Conservation (phyloP, 2,113 vertebrate species). For the Procapra przewalskii region DNA sequence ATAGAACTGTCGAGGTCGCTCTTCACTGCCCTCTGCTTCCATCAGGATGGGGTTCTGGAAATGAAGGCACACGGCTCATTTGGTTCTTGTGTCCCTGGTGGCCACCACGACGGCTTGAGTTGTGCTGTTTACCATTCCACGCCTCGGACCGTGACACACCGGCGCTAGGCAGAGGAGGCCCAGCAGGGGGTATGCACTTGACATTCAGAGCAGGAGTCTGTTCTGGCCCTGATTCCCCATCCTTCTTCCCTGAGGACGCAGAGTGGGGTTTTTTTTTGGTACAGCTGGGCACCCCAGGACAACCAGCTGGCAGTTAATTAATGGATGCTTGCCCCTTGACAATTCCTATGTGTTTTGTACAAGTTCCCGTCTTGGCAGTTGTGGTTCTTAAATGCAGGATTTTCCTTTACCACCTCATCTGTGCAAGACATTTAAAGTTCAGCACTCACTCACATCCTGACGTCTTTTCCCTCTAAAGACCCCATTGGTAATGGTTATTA, state of each 20-base stretch:
- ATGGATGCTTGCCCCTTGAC: neutral
- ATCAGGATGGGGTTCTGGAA: neutral
- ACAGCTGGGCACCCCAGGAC: neutral
- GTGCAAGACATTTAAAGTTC: neutral
- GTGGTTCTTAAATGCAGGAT: neutral
- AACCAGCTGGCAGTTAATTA: neutral
- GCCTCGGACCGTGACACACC: rapidly evolving
- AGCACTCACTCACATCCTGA: no score
- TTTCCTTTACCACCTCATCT: neutral
- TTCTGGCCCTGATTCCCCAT: neutral
- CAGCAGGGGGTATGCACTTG: rapidly evolving
- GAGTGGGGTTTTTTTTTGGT: neutral
- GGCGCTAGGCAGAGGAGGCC: rapidly evolving
- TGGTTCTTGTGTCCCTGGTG: no score
- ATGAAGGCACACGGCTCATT: rapidly evolving
- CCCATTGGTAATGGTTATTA: neutral
- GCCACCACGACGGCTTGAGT: rapidly evolving
- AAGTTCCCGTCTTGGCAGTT: neutral
- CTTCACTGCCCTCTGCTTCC: neutral
- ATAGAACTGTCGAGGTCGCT: rapidly evolving
- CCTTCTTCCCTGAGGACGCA: neutral
- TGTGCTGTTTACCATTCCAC: rapidly evolving
- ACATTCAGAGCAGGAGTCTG: rapidly evolving
- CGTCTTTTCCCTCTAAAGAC: neutral
- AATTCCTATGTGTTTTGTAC: rapidly evolving